These are phyloP conservation scores for Thysanoteuthis rhombus DNA, from an alignment of 2,888 invertebrate genomes.

Conservation along the genomic window DNA sequence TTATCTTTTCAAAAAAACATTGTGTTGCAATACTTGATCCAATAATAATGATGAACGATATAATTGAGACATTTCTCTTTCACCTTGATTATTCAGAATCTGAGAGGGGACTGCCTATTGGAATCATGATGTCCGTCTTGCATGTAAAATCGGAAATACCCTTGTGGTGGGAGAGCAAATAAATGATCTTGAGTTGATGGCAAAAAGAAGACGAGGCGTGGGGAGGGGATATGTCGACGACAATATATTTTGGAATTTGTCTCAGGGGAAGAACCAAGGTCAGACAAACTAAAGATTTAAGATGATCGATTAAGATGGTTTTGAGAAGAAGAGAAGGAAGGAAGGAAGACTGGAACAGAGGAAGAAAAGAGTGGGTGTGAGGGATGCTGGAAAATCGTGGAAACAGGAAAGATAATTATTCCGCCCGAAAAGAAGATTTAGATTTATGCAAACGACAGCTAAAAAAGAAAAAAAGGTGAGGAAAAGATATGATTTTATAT, in stretches of 20 bases:
- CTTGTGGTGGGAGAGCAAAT: background rate
- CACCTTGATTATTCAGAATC: too few relatives aligned
- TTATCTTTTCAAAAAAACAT: too few relatives aligned
- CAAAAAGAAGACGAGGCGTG: background rate
- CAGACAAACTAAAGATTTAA: background rate
- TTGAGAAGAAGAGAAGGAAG: background rate
- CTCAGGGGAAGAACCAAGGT: background rate
- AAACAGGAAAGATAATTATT: too few relatives aligned
- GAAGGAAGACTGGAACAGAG: background rate
- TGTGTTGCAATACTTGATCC: too few relatives aligned
- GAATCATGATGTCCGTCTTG: background rate
- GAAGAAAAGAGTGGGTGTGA: background rate
- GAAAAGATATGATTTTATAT: too few relatives aligned
- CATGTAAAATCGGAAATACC: background rate
- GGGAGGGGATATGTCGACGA: background rate
- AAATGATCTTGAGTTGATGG: background rate
- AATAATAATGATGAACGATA: too few relatives aligned
- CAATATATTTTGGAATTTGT: background rate
- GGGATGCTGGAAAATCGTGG: background rate
- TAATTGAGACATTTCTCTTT: too few relatives aligned
- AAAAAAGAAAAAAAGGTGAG: too few relatives aligned
- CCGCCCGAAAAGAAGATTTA: too few relatives aligned
- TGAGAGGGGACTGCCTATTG: background rate
- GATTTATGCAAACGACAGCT: background rate
- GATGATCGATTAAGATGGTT: background rate